A percentile compares a stretch with the other conserved stretches of the same genome.
Conservation (phyloP, 2,888 invertebrate species). For the Euproctis similis region DNA sequence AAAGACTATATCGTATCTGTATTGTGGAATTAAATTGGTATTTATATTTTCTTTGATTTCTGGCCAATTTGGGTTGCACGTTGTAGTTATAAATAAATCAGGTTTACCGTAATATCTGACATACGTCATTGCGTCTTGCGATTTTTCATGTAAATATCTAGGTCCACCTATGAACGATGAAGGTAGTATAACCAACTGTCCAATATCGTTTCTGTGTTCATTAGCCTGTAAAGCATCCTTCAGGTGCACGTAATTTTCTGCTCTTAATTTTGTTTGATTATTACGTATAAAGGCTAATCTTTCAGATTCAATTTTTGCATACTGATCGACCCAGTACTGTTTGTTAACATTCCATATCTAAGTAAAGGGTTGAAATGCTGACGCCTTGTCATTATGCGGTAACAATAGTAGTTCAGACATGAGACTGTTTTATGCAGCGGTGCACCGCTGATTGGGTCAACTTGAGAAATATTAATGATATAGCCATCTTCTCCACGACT, state of each 20-base stretch:
- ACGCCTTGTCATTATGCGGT: slow-evolving; percentile 13
- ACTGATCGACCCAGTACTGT: slow-evolving; percentile 7
- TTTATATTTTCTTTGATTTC: no score
- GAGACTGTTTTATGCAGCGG: slow-evolving; percentile 17
- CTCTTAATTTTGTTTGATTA: slow-evolving; percentile 14
- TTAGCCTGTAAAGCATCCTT: slow-evolving; percentile 15
- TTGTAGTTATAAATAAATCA: slow-evolving; percentile 8
- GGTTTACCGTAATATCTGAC: slow-evolving; percentile 13
- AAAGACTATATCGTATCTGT: slow-evolving; percentile 17
- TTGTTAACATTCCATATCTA: slow-evolving; percentile 15
- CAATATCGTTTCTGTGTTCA: slow-evolving; percentile 7
- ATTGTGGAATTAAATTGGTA: no score
- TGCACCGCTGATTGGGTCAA: slow-evolving; percentile 11
- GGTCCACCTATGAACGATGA: slow-evolving; percentile 16
- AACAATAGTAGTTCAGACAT: slow-evolving; percentile 16
- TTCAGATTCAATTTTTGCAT: slow-evolving; percentile 20
- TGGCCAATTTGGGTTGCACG: slow-evolving; percentile 11
- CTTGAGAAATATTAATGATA: slow-evolving; percentile 17
- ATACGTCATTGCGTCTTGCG: slow-evolving; percentile 15
- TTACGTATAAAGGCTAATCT: slow-evolving; percentile 13
- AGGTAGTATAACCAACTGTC: slow-evolving; percentile 12
- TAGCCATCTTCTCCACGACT: slow-evolving; percentile 9
- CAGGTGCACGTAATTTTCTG: slow-evolving; percentile 15
- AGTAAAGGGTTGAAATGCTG: slow-evolving; percentile 17
- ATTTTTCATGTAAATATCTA: slow-evolving; percentile 13